A percentile compares a stretch with the other conserved stretches of the same genome.
Evolutionary conservation across 1,140 invertebrate genomes (phyloP).

Genomic region (Trichonephila clavata): DNA sequence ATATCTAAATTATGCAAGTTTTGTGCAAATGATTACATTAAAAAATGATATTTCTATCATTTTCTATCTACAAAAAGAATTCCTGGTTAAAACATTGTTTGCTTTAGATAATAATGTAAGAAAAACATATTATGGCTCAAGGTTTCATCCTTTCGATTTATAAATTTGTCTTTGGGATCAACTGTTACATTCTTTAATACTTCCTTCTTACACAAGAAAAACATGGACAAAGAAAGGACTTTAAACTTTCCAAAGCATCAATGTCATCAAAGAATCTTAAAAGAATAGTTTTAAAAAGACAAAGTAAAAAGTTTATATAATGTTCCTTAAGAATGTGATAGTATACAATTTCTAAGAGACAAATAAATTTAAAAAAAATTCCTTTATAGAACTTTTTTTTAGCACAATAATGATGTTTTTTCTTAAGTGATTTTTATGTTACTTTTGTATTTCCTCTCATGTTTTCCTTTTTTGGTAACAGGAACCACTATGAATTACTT

Average conservation of each 20-base stretch:
- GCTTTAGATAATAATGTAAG: background rate
- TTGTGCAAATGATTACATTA: background rate
- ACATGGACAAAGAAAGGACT: background rate
- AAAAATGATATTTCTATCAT: background rate
- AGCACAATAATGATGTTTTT: too few relatives aligned
- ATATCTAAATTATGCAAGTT: too few relatives aligned
- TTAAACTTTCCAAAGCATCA: slow-evolving; percentile 5
- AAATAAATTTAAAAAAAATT: background rate
- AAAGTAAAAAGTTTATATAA: background rate
- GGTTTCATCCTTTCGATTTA: background rate
- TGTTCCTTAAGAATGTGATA: background rate
- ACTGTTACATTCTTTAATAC: background rate
- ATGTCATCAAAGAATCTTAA: slow-evolving; percentile 1
- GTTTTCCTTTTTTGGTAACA: too few relatives aligned
- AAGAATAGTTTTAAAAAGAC: background rate
- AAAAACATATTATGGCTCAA: background rate
- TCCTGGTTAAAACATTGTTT: background rate
- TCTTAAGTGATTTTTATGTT: background rate
- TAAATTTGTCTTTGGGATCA: background rate
- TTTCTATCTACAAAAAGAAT: background rate
- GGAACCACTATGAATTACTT: too few relatives aligned
- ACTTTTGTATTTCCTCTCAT: too few relatives aligned
- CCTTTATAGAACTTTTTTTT: background rate
- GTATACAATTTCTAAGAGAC: background rate
- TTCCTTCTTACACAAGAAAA: background rate